phyloP scores from a whole-genome alignment of 2,888 invertebrate species.

The Clitarchus hookeri region DNA sequence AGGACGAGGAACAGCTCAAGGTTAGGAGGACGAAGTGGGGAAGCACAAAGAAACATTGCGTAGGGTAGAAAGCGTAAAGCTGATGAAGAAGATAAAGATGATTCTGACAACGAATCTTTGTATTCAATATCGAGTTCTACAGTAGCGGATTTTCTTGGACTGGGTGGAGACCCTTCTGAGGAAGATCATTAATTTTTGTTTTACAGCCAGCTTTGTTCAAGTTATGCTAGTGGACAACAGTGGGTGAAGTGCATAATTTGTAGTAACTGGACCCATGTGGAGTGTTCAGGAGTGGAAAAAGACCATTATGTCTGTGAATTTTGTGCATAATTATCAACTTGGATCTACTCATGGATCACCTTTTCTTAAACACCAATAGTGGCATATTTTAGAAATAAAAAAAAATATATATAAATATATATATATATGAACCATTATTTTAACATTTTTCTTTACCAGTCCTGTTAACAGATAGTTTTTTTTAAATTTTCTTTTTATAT shows the following conservation, averaged over 20 bases:
- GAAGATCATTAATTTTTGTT: not conserved
- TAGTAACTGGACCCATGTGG: not conserved
- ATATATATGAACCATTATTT: too few species aligned
- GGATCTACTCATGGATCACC: not conserved
- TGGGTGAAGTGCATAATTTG: not conserved
- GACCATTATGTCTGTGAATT: too few species aligned
- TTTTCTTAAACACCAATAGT: not conserved
- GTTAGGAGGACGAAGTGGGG: not conserved
- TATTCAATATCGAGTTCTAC: not conserved
- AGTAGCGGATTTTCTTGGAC: not conserved
- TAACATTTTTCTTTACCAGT: not conserved
- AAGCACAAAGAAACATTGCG: not conserved
- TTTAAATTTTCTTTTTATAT: not conserved
- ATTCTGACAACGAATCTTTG: not conserved
- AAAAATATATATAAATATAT: not conserved
- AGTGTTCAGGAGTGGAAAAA: not conserved
- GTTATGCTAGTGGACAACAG: not conserved
- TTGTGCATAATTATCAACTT: not conserved
- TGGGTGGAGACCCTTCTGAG: not conserved
- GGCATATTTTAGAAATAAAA: not conserved
- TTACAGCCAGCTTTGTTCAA: not conserved
- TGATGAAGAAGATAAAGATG: not conserved
- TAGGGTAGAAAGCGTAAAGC: not conserved
- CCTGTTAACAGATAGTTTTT: not conserved
- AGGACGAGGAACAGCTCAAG: not conserved